Percentiles rank a stretch among this genome's conserved stretches.
These are phyloP conservation scores for Intellagama lesueurii DNA, from an alignment of 2,797 vertebrate genomes.

Conservation along the genomic window DNA sequence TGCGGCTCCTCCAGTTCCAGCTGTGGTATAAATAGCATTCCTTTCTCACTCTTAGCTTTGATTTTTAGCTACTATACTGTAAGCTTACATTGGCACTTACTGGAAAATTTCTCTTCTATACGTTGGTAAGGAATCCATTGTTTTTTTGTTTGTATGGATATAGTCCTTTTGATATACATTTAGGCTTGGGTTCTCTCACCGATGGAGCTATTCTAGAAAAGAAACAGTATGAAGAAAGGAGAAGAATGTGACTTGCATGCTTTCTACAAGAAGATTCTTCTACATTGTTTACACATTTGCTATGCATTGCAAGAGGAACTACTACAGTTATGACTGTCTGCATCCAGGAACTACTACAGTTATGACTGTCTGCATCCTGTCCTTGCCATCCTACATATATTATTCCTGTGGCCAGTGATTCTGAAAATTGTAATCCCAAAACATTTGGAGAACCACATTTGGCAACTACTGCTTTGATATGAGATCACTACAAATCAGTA, in stretches of 20 bases:
- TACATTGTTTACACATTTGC: background rate
- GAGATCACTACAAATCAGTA: background rate
- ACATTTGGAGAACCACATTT: background rate
- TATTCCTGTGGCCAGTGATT: background rate
- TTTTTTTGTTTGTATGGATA: background rate
- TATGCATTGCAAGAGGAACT: background rate
- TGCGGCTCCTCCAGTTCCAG: background rate
- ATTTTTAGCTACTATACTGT: background rate
- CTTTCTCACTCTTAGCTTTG: background rate
- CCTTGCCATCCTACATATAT: background rate
- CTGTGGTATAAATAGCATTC: conserved; percentile 23
- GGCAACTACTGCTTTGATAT: background rate
- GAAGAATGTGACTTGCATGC: background rate
- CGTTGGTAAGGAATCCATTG: background rate
- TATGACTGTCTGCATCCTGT: background rate
- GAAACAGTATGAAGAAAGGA: background rate
- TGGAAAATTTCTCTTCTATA: background rate
- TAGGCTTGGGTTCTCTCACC: background rate
- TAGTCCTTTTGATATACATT: background rate
- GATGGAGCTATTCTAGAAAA: conserved; percentile 4
- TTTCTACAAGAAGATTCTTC: background rate
- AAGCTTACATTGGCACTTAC: background rate
- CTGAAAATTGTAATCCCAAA: background rate
- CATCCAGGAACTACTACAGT: no score
- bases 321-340: no score